Base-by-base conservation (phyloP, 2,888 invertebrate species). In the Drosophila heteroneura region DNA sequence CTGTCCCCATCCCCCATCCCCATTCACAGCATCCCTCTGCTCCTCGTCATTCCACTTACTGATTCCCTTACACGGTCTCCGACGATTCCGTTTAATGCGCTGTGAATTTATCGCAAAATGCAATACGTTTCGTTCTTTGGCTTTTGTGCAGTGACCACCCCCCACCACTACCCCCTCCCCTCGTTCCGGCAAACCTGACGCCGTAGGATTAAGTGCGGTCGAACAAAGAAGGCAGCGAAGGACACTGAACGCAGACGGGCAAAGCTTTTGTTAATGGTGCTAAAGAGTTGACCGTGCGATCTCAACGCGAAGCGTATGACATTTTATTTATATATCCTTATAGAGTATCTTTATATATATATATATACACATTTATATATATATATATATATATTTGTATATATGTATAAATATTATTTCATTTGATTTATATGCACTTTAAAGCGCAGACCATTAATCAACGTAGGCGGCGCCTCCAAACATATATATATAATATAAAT, bases 101-200 rank as follows among this genome's bases (percentile, higher is more conserved):
- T 75, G 78, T 79, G 85, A 85, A 91, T 91, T 91, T 87, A 91
- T 91, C 90, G 85, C 76, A 85, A 68, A 85, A 85, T 88, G 89
- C 90, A 89, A 66, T 85, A 67, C 78, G 71, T 62, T 62, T 62
- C 70, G 52, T 66, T 54, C 56, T 71, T 35, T 35, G 44, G 56
- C 81, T 83, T 61, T 78, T 71, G 70, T 77, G 62, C 70, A 57
- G 33, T 7, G 32, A 1, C 5, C 30, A 1, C 2, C 10, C 0
- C 39, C 26, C n/a, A 14, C 67, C 14, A 5, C n/a, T 33, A 12
- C 12, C 9, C 12, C 12, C 47, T 7, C 44, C 54, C 53, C 19
- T 44, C 32, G 35, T 12, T 7, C 2, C 5, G 9, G 5, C 5
- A 12, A 22, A 22, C 66, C 59, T 7, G 47, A 19, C 49, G 56